phyloP scores from a whole-genome alignment of 1,140 invertebrate genomes.

The Oncopodura yosiiana region DNA sequence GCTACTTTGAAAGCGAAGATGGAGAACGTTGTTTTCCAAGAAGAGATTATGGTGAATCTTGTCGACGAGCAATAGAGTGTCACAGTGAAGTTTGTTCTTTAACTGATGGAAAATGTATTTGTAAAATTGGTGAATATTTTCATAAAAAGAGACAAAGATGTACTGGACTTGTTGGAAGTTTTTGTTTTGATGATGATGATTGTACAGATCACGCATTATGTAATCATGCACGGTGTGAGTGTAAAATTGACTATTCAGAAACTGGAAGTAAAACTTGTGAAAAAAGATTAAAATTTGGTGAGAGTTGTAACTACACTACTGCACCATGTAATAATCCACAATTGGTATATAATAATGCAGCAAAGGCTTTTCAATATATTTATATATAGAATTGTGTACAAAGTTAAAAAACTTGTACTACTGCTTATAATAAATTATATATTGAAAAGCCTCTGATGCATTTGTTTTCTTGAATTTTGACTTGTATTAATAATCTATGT shows the following conservation, averaged over 20 bases:
- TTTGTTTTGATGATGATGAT: constrained; percentile 18
- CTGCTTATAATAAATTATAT: no score
- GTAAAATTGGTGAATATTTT: constrained; percentile 18
- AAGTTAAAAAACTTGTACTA: no score
- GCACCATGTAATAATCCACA: constrained; percentile 13
- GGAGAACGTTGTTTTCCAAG: constrained; percentile 8
- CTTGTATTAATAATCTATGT: constrained; percentile 15
- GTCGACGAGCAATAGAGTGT: constrained; percentile 8
- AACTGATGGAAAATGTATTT: constrained; percentile 9
- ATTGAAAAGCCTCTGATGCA: no score
- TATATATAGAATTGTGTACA: no score
- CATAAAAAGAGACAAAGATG: constrained; percentile 18
- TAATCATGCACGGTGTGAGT: constrained; percentile 10
- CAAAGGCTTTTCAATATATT: no score
- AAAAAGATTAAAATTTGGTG: constrained; percentile 12
- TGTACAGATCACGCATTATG: constrained; percentile 17
- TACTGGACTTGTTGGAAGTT: not conserved
- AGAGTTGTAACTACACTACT: not conserved
- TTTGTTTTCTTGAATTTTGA: no score
- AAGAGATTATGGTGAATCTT: constrained; percentile 14
- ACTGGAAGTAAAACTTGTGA: constrained; percentile 12
- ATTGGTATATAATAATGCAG: no score
- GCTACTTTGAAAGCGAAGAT: constrained; percentile 17
- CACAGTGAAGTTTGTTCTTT: constrained; percentile 15
- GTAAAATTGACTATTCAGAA: constrained; percentile 9